Evolutionary conservation across 1,140 invertebrate genomes (phyloP).

Genomic region (Bombus ignitus): DNA sequence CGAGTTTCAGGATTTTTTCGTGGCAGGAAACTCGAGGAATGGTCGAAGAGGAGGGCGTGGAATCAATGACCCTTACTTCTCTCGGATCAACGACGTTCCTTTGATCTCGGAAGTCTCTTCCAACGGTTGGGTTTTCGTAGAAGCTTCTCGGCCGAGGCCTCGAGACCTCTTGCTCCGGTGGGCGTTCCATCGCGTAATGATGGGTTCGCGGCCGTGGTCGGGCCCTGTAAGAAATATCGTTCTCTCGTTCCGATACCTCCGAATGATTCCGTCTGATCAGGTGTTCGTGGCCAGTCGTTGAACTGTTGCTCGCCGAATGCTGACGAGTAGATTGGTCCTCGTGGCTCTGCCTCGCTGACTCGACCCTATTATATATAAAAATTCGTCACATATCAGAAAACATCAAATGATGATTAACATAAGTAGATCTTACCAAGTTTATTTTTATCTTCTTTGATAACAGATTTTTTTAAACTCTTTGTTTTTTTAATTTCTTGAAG

Average conservation of each 20-base stretch:
- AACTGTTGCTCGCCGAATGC: conserved; percentile 47
- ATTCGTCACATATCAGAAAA: no score
- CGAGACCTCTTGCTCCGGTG: conserved; percentile 72
- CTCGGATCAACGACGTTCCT: conserved; percentile 72
- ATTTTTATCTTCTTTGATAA: no score
- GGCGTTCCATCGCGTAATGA: conserved; percentile 74
- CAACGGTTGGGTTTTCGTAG: conserved; percentile 77
- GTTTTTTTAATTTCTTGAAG: no score
- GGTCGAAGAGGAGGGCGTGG: not conserved
- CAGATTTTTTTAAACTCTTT: no score
- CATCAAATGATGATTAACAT: not conserved
- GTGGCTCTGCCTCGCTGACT: conserved; percentile 67
- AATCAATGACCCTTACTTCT: conserved; percentile 67
- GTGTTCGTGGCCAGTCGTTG: conserved; percentile 71
- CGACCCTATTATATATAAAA: conserved; percentile 52
- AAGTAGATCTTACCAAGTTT: no score
- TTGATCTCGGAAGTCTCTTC: conserved; percentile 75
- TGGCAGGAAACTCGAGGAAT: not conserved
- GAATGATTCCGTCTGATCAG: conserved; percentile 75
- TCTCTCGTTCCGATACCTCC: conserved; percentile 73
- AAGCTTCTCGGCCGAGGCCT: conserved; percentile 79
- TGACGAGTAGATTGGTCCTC: conserved; percentile 67
- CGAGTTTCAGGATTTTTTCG: not conserved
- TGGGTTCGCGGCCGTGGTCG: conserved; percentile 76
- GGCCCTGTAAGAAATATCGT: conserved; percentile 70